Percentiles rank a stretch among this genome's conserved stretches.
These are phyloP conservation scores for Trichonephila clavipes DNA, from an alignment of 1,140 invertebrate species.

Conservation along the genomic window DNA sequence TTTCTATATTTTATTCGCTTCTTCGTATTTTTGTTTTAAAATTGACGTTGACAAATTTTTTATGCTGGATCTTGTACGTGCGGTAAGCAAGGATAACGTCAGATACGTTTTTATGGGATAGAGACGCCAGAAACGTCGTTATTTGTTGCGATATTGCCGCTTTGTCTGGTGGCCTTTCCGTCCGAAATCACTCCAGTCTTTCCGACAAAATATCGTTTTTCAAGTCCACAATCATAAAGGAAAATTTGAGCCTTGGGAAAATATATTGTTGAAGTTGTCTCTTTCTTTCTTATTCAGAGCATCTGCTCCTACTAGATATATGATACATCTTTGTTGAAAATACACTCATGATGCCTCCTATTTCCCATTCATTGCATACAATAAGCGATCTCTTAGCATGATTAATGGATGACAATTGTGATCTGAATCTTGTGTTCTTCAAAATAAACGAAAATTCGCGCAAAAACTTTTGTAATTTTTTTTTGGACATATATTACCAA, in stretches of 20 bases:
- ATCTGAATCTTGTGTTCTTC: background rate
- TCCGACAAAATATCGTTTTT: background rate
- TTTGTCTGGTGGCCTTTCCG: slow-evolving; percentile 13
- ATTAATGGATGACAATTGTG: background rate
- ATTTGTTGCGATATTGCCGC: slow-evolving; percentile 26
- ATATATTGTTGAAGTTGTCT: background rate
- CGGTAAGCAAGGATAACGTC: slow-evolving; percentile 19
- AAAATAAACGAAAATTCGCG: background rate
- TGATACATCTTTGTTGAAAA: background rate
- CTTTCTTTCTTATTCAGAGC: background rate
- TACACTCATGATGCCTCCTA: background rate
- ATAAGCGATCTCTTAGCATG: background rate
- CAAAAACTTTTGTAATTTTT: background rate
- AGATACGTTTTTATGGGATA: slow-evolving; percentile 50
- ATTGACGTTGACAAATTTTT: slow-evolving; percentile 68
- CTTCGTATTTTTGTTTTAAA: slow-evolving; percentile 26
- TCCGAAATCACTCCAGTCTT: background rate
- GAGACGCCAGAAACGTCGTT: slow-evolving; percentile 23
- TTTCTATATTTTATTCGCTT: slow-evolving; percentile 35
- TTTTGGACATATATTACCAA: background rate
- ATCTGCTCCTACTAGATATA: background rate
- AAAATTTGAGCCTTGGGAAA: background rate
- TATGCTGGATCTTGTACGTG: slow-evolving; percentile 11
- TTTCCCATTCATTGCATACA: background rate
- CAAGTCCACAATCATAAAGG: slow-evolving; percentile 14